Evolutionary conservation across 2,888 invertebrate species (phyloP).

Genomic region (Ecdyonurus torrentis): DNA sequence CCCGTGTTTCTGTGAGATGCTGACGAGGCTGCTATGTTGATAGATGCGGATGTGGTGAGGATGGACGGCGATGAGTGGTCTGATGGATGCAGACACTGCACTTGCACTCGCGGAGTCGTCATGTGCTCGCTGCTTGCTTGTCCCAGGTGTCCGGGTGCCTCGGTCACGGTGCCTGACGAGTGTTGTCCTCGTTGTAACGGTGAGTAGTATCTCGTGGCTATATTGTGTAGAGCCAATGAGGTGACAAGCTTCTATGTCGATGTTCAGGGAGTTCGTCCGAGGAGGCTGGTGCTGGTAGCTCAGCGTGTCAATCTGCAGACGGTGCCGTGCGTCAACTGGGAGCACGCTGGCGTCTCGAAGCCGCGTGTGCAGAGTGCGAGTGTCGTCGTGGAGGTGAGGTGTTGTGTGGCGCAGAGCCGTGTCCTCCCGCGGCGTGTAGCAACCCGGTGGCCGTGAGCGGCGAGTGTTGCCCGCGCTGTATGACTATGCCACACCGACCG

Average conservation of each 20-base stretch:
- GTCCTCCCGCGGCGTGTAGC: conserved; percentile 29
- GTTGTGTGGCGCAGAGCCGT: conserved; percentile 27
- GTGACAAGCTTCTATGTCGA: too few species aligned
- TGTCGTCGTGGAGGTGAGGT: conserved; percentile 30
- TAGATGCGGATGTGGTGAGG: conserved; percentile 18
- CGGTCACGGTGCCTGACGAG: conserved; percentile 14
- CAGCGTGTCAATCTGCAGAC: conserved; percentile 16
- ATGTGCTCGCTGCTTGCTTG: conserved; percentile 35
- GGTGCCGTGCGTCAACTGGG: conserved; percentile 27
- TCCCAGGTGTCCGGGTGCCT: conserved; percentile 13
- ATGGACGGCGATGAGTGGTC: conserved; percentile 34
- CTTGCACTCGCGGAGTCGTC: conserved; percentile 30
- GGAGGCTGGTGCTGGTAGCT: background rate
- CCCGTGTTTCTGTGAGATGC: too few species aligned
- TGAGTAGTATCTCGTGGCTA: conserved; percentile 14
- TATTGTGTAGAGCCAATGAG: too few species aligned
- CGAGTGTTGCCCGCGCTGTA: conserved; percentile 18
- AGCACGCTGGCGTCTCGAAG: conserved; percentile 30
- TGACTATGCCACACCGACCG: background rate
- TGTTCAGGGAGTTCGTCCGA: conserved; percentile 3
- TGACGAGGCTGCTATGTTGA: background rate
- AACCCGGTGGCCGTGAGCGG: conserved; percentile 19
- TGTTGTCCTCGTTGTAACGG: conserved; percentile 31
- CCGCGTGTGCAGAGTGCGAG: conserved; percentile 28
- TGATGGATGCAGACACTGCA: conserved; percentile 34